phyloP scores from a whole-genome alignment of 2,113 vertebrate genomes.

The Xiphophorus maculatus region DNA sequence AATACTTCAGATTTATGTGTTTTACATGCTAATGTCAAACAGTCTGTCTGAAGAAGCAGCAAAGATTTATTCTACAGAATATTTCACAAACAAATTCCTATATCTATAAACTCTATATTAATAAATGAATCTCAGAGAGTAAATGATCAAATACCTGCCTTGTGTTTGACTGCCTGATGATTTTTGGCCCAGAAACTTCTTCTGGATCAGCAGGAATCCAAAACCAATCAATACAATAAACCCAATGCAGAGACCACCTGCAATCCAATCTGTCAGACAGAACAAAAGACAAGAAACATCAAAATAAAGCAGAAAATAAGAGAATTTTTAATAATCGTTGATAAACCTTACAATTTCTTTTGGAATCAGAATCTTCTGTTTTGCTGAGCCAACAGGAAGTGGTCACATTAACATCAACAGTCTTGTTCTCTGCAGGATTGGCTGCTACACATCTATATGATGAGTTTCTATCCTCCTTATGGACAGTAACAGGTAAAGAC shows the following conservation, averaged over 20 bases:
- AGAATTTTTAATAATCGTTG: background rate
- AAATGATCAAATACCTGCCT: conserved; percentile 20
- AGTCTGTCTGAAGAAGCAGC: background rate
- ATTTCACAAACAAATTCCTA: background rate
- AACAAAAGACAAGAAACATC: background rate
- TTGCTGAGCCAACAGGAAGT: too few relatives aligned
- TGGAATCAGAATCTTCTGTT: too few relatives aligned
- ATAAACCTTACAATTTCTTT: too few relatives aligned
- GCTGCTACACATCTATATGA: background rate
- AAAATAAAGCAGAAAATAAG: background rate
- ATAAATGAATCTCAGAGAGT: background rate
- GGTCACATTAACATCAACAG: background rate
- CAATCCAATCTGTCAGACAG: rapidly evolving
- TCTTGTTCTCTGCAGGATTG: conserved; percentile 2
- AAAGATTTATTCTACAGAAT: background rate
- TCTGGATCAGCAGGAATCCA: rapidly evolving
- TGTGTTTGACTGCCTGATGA: background rate
- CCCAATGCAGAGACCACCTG: rapidly evolving
- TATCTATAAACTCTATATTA: background rate
- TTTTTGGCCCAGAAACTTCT: background rate
- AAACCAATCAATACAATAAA: background rate
- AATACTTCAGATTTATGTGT: too few relatives aligned
- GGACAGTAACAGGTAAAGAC: background rate
- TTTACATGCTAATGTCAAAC: too few relatives aligned
- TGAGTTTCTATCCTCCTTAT: background rate